These are phyloP conservation scores for Ciconia boyciana DNA, from an alignment of 2,113 vertebrate genomes.

Conservation along the genomic window DNA sequence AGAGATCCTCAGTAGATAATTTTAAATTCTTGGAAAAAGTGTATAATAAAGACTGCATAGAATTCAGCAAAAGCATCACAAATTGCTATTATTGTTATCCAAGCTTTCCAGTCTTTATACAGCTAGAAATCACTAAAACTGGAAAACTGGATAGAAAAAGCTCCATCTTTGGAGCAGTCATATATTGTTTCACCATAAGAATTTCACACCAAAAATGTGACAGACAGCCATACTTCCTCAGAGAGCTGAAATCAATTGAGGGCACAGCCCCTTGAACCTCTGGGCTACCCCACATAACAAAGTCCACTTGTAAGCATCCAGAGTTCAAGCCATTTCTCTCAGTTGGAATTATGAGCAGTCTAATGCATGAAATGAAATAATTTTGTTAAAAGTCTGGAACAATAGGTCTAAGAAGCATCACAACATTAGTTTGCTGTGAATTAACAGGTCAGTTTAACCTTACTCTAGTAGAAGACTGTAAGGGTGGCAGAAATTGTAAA, in stretches of 20 bases:
- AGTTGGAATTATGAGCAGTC: neutral
- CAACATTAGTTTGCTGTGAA: neutral
- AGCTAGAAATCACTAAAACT: neutral
- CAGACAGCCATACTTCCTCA: neutral
- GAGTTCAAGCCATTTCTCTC: neutral
- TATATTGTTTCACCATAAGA: neutral
- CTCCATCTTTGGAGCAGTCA: neutral
- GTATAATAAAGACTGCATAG: neutral
- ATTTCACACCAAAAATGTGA: neutral
- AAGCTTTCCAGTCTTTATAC: neutral
- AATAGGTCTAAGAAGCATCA: neutral
- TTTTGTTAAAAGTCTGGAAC: neutral
- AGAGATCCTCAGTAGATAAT: neutral
- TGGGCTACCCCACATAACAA: neutral
- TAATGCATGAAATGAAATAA: neutral
- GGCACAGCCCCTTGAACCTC: neutral
- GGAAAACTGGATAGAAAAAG: neutral
- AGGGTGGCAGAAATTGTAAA: neutral
- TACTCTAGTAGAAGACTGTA: neutral
- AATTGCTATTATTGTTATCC: neutral
- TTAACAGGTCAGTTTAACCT: neutral
- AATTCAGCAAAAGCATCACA: neutral
- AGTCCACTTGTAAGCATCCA: no score
- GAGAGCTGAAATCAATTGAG: neutral
- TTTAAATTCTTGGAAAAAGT: neutral